A percentile compares a stretch with the other conserved stretches of the same genome.
phyloP scores from a whole-genome alignment of 2,888 invertebrate species.

The Pteria penguin region DNA sequence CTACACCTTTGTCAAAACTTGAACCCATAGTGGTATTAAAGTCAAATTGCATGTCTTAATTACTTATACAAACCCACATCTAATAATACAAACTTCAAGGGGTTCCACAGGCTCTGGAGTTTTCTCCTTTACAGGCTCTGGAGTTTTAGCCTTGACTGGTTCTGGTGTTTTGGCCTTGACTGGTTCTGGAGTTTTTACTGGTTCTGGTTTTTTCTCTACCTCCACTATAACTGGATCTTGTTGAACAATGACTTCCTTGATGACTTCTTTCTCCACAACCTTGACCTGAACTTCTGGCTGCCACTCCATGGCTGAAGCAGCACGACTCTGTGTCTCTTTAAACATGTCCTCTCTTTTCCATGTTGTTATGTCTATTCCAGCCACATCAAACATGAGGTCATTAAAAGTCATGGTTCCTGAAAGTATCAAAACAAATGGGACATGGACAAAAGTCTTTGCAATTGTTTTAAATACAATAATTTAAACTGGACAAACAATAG shows the following conservation, averaged over 20 bases:
- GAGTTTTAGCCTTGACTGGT: too few relatives aligned
- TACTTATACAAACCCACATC: too few relatives aligned
- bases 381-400: slow-evolving; percentile 75
- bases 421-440: slow-evolving; percentile 9
- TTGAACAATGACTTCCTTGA: slow-evolving; percentile 21
- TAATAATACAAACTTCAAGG: too few relatives aligned
- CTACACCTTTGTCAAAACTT: too few relatives aligned
- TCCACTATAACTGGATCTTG: too few relatives aligned
- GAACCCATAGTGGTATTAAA: too few relatives aligned
- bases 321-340: slow-evolving; percentile 68
- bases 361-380: slow-evolving; percentile 74
- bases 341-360: slow-evolving; percentile 75
- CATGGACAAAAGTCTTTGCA: background rate
- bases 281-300: slow-evolving; percentile 66
- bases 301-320: slow-evolving; percentile 68
- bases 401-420: slow-evolving; percentile 72
- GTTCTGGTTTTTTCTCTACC: background rate
- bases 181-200: background rate
- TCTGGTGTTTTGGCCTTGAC: slow-evolving; percentile 44
- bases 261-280: slow-evolving; percentile 40
- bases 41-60: too few relatives aligned
- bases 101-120: too few relatives aligned
- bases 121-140: too few relatives aligned
- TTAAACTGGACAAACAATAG: background rate
- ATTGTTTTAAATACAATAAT: too few relatives aligned